Evolutionary conservation across 1,140 invertebrate species (phyloP).

Genomic region (Ruditapes philippinarum): DNA sequence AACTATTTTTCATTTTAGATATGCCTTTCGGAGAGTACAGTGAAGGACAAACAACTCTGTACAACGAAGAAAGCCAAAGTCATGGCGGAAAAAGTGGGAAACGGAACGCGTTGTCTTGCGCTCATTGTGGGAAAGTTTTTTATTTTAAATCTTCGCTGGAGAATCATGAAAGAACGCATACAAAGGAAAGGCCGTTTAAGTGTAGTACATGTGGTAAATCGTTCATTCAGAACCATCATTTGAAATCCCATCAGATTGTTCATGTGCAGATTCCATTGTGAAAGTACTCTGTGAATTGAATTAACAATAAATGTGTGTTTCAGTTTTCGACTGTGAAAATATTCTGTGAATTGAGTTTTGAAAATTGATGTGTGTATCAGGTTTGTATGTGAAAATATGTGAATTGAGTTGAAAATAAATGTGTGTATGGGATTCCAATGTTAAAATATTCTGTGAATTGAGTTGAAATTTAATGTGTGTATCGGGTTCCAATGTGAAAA

Average conservation of each 20-base stretch:
- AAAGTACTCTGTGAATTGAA: neutral
- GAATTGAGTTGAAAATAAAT: no score
- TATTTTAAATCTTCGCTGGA: neutral
- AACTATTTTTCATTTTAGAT: no score
- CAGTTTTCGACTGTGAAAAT: neutral
- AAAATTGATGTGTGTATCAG: no score
- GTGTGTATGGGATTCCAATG: no score
- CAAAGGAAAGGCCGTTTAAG: constrained; percentile 74
- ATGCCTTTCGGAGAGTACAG: no score
- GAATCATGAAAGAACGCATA: constrained; percentile 78
- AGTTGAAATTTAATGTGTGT: no score
- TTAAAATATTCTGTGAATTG: no score
- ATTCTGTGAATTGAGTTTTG: no score
- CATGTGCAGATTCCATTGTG: constrained; percentile 78
- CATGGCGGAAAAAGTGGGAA: no score
- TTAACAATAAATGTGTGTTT: neutral
- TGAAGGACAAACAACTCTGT: no score
- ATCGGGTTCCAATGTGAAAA: no score
- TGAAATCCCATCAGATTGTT: constrained; percentile 89
- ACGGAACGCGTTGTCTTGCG: neutral
- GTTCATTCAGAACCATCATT: constrained; percentile 31
- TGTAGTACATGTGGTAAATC: constrained; percentile 93
- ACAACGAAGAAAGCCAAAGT: neutral
- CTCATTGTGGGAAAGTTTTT: constrained; percentile 26
- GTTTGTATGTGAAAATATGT: no score